Evolutionary conservation across 35 echinoderm and acorn worm genomes (phyloP).

Genomic region (Diadema setosum): DNA sequence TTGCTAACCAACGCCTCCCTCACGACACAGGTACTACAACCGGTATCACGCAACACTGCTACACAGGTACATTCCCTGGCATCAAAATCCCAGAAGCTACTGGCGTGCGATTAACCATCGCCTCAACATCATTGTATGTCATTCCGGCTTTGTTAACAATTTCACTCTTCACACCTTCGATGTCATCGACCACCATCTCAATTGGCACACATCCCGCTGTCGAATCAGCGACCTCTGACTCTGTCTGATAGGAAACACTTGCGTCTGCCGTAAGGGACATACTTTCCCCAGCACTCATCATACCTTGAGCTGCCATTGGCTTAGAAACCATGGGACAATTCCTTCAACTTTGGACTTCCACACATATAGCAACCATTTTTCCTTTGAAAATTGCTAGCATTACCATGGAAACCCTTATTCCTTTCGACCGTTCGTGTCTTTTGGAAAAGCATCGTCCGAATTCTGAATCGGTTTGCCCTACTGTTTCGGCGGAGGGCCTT

Average conservation of each 20-base stretch:
- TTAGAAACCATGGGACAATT: background rate
- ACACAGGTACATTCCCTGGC: background rate
- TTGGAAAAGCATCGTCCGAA: background rate
- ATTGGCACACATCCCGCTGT: no score
- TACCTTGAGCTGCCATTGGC: background rate
- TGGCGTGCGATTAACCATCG: background rate
- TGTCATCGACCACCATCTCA: background rate
- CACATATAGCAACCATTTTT: background rate
- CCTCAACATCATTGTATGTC: background rate
- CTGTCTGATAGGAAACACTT: background rate
- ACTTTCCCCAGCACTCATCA: background rate
- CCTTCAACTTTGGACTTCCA: background rate
- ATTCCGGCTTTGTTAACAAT: conserved; percentile 4
- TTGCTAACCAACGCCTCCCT: no score
- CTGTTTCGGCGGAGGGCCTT: no score
- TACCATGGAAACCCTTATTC: background rate
- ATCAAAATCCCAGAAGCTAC: background rate
- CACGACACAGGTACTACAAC: conserved; percentile 44
- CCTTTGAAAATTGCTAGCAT: no score
- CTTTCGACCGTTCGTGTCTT: background rate
- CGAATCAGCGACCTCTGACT: background rate
- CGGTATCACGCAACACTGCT: no score
- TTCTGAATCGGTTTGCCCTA: no score
- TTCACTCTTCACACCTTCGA: background rate
- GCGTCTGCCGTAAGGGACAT: background rate